phyloP scores from a whole-genome alignment of 2,888 invertebrate genomes.

The Dryomyza anilis region DNA sequence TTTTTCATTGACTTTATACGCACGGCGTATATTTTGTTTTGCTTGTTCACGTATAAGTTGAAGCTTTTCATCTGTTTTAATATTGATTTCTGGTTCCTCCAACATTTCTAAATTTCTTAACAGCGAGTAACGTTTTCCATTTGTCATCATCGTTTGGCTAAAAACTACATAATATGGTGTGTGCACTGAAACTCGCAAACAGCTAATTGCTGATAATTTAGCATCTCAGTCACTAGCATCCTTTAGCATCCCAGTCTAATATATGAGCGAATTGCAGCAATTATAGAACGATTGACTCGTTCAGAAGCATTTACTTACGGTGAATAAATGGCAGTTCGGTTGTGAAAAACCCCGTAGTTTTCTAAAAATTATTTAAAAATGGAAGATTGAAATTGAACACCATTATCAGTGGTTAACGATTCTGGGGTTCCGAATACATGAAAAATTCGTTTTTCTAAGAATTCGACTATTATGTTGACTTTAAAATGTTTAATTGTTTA shows the following conservation, averaged over 20 bases:
- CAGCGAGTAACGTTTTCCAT: no score
- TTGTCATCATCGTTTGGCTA: conserved; percentile 12
- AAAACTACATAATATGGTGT: conserved; percentile 18
- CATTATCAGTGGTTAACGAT: conserved; percentile 9
- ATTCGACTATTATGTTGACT: neutral
- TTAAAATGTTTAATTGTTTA: neutral
- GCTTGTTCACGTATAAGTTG: no score
- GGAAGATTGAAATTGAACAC: neutral
- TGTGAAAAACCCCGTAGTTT: neutral
- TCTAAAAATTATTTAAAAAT: neutral
- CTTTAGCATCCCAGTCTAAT: neutral
- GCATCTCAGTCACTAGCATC: no score
- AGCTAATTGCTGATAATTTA: neutral
- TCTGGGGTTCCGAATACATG: neutral
- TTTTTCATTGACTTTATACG: no score
- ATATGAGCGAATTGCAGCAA: conserved; percentile 2
- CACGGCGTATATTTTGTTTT: no score
- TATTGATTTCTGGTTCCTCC: no score
- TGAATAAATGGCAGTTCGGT: no score
- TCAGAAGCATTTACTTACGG: conserved; percentile 1
- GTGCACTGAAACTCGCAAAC: neutral
- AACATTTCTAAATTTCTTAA: no score
- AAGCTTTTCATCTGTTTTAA: no score
- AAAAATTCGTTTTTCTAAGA: conserved; percentile 1
- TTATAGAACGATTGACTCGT: neutral